Base-by-base conservation (phyloP, 2,797 vertebrate species). In the Platyrinchus mystaceus region DNA sequence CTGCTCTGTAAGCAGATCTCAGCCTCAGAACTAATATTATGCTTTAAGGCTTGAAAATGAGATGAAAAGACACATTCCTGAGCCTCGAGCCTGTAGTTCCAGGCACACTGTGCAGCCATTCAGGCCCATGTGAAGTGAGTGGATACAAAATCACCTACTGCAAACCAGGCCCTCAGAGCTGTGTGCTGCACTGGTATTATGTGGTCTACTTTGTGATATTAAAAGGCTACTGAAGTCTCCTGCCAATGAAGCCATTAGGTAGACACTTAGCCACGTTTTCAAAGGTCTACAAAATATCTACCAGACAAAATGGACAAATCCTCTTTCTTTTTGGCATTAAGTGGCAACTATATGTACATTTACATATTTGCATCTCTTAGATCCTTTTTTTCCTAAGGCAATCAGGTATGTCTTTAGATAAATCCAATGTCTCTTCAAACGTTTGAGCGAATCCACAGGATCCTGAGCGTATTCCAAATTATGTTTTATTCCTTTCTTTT, bases 1-100 rank as follows among this genome's bases (percentile, higher is more conserved):
- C 89, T 91, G 95, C 93, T 92, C 91, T 96, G 93, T 95, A 97
- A 97, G 95, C 95, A 97, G 49, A 91, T 77, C 78, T 91, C 64
- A 53, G 76, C 53, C 78, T 90, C 87, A 90, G 93, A 95, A 85
- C 92, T 95, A 96, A 96, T 95, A 87, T 96, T 97, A 68, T 92
- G 81, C n/a, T 95, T 95, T 69, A 84, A 88, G 63, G 59, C 74
- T 95, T 93, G 90, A 75, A 87, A 78, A 87, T 34, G 67, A 85
- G 75, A 90, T 92, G 81, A 86, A 95, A 86, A 95, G 73, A 83
- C 27, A 80, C 66, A 93, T 92, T 93, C 78, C 75, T 58, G 74
- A 84, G 66, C 7, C 41, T 66, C 1, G 10, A 92, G 75, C 63
- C 64, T 92, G 81, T 85, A 59, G 82, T 94, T 92, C 69, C 58